Percentiles rank a stretch among this genome's conserved stretches.
Evolutionary conservation across 2,113 vertebrate species (phyloP).

Genomic region (Phalacrocorax pelagicus): DNA sequence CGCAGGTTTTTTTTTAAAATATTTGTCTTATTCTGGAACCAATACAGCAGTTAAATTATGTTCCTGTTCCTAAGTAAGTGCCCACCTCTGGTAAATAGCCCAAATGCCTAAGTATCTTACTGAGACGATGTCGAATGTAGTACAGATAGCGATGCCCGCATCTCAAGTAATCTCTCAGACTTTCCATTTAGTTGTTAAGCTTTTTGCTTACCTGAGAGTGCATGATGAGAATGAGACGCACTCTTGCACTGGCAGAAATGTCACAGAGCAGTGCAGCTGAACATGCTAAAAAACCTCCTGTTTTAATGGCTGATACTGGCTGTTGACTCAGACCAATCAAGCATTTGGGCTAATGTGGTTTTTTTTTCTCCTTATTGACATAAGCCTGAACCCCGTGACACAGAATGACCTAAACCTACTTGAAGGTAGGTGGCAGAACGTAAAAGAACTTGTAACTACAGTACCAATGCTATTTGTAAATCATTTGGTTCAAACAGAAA

Average conservation of each 20-base stretch:
- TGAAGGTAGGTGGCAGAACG: neutral
- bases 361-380: neutral
- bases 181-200: neutral
- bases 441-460: fast-evolving
- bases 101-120: neutral
- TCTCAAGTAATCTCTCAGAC: neutral
- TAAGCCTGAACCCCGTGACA: neutral
- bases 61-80: neutral
- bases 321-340: fast-evolving
- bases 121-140: neutral
- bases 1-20: fast-evolving
- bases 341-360: too few species aligned
- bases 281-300: neutral
- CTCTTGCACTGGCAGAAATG: neutral
- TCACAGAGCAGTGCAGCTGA: neutral
- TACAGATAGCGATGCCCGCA: neutral
- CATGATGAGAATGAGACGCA: neutral
- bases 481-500: neutral
- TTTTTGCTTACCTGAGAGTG: neutral
- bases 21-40: neutral
- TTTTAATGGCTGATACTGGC: neutral
- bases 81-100: neutral
- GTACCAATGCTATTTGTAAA: neutral
- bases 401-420: fast-evolving
- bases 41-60: neutral